Conservation (phyloP, 1,140 invertebrate species). For the Drosophila kikkawai region DNA sequence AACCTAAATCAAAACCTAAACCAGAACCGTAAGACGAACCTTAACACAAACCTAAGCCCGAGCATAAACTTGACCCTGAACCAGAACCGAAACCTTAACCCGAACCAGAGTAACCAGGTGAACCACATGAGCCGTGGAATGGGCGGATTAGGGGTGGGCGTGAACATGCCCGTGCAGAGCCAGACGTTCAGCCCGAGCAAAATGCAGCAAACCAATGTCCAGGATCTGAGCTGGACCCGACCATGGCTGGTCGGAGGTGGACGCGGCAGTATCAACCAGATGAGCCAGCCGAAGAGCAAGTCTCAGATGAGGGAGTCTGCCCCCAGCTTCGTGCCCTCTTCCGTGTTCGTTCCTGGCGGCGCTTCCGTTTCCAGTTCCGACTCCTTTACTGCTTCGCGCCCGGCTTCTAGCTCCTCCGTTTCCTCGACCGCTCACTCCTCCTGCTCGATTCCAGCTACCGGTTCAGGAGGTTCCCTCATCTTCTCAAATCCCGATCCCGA, state of each 20-base stretch:
- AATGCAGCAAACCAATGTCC: conserved; percentile 1
- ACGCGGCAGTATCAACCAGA: not conserved
- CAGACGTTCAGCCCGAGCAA: not conserved
- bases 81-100: too few relatives aligned
- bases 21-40: too few relatives aligned
- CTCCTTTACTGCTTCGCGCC: too few relatives aligned
- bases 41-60: not conserved
- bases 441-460: not conserved
- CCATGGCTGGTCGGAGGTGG: not conserved
- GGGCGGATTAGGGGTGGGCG: not conserved
- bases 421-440: not conserved
- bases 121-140: not conserved
- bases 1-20: not conserved
- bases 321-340: not conserved
- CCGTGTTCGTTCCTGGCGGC: not conserved
- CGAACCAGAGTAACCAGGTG: not conserved
- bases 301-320: not conserved
- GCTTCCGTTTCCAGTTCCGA: not conserved
- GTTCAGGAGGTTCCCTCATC: not conserved
- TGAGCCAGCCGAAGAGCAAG: not conserved
- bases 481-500: not conserved
- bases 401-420: not conserved
- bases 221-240: too few relatives aligned
- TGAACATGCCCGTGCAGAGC: not conserved
- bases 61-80: not conserved